Percentiles rank a stretch among this genome's conserved stretches.
phyloP scores from a whole-genome alignment of 2,797 vertebrate genomes.

The Stomatorhinus walkeri region DNA sequence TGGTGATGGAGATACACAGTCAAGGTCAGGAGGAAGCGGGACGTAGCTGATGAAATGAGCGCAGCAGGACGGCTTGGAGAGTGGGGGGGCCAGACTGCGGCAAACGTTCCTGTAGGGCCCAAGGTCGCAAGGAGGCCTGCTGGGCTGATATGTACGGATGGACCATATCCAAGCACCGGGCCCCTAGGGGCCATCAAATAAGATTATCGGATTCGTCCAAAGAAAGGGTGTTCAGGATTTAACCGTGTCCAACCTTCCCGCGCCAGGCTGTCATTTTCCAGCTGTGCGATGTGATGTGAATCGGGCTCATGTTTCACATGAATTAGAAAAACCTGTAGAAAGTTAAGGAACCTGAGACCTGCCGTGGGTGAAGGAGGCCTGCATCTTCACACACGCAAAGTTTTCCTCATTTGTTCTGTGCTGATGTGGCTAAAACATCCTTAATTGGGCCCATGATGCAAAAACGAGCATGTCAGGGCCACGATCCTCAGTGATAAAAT shows the following conservation, averaged over 20 bases:
- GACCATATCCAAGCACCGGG: slow-evolving; percentile 28
- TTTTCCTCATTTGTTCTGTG: slow-evolving; percentile 38
- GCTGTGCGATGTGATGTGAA: not conserved
- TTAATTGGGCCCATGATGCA: slow-evolving; percentile 39
- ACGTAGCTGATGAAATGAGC: slow-evolving; percentile 53
- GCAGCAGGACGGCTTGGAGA: slow-evolving; percentile 40
- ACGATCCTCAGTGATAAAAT: slow-evolving; percentile 47
- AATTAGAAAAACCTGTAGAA: not conserved
- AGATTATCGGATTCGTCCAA: not conserved
- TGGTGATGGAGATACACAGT: slow-evolving; percentile 48
- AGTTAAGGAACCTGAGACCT: not conserved
- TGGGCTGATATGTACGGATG: slow-evolving; percentile 34
- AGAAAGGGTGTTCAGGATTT: slow-evolving; percentile 9
- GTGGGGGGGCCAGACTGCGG: slow-evolving; percentile 39
- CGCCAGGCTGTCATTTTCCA: not conserved
- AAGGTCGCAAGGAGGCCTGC: slow-evolving; percentile 44
- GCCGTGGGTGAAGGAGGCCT: slow-evolving; percentile 28
- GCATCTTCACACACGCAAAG: slow-evolving; percentile 35
- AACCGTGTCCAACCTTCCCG: not conserved
- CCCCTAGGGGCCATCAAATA: slow-evolving; percentile 19
- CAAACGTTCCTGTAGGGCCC: slow-evolving; percentile 44
- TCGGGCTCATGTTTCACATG: not conserved
- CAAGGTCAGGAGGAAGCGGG: slow-evolving; percentile 48
- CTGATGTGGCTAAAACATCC: slow-evolving; percentile 45
- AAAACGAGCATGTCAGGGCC: slow-evolving; percentile 43